phyloP scores from a whole-genome alignment of 2,113 vertebrate species.

The Chaenocephalus aceratus region DNA sequence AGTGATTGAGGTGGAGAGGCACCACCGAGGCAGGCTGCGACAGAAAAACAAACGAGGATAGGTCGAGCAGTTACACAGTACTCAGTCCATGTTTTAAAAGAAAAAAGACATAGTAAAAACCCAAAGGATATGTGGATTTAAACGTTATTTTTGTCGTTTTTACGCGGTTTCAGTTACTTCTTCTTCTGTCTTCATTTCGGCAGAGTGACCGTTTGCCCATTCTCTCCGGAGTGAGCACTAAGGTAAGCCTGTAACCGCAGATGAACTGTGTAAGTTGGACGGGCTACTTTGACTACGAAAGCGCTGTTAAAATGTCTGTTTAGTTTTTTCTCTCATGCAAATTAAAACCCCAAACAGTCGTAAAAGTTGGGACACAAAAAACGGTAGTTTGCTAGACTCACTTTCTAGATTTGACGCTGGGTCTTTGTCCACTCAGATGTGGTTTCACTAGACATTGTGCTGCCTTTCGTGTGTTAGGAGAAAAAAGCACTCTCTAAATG shows the following conservation, averaged over 20 bases:
- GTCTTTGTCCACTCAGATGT: constrained; percentile 77
- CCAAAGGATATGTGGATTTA: constrained; percentile 39
- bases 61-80: constrained; percentile 5
- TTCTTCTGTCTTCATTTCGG: constrained; percentile 10
- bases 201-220: constrained; percentile 59
- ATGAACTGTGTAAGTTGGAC: constrained; percentile 62
- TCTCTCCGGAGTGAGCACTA: constrained; percentile 78
- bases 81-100: constrained; percentile 29
- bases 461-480: background rate
- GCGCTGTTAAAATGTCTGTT: background rate
- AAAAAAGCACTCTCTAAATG: fast-evolving
- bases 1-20: constrained; percentile 62
- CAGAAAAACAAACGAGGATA: constrained; percentile 70
- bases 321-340: background rate
- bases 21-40: constrained; percentile 64
- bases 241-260: constrained; percentile 69
- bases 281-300: background rate
- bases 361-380: constrained; percentile 56
- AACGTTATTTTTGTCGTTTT: constrained; percentile 14
- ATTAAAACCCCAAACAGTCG: background rate
- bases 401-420: constrained; percentile 60
- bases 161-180: constrained; percentile 19
- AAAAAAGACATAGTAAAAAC: background rate
- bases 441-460: constrained; percentile 18
- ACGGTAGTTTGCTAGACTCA: constrained; percentile 18